Conservation (phyloP, 2,888 invertebrate species). For the Heteromyza rotundicornis region DNA sequence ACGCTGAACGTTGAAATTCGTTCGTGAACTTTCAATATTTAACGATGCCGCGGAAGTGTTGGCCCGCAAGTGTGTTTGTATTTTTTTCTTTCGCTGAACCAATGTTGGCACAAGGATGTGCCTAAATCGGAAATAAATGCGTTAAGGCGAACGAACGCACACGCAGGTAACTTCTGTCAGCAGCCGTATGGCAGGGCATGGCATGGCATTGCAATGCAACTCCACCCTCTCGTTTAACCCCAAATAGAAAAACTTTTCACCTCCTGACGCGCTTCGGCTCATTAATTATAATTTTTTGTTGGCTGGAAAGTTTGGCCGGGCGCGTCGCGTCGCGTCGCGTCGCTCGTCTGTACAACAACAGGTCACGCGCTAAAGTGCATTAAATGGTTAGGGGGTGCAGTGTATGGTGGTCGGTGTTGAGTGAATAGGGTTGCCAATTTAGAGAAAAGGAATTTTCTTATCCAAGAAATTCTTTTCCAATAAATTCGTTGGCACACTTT, state of each 20-base stretch:
- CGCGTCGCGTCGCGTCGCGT: too few relatives aligned
- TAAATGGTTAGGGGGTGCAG: not conserved
- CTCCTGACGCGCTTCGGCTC: conserved; percentile 44
- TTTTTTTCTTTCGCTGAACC: not conserved
- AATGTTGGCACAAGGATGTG: conserved; percentile 44
- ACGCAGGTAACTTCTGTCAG: conserved; percentile 3
- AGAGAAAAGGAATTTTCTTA: too few relatives aligned
- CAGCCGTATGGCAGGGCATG: not conserved
- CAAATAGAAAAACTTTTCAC: conserved; percentile 37
- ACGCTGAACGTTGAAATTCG: conserved; percentile 13
- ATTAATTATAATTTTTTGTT: conserved; percentile 47
- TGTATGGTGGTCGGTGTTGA: too few relatives aligned
- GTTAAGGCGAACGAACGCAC: conserved; percentile 1
- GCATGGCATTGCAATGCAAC: conserved; percentile 2
- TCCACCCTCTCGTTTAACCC: conserved; percentile 24
- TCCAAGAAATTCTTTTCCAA: too few relatives aligned
- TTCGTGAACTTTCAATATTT: not conserved
- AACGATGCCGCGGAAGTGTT: too few relatives aligned
- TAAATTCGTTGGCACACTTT: not conserved
- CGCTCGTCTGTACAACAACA: conserved; percentile 29
- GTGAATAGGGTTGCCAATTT: conserved; percentile 8
- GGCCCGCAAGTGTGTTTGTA: too few relatives aligned
- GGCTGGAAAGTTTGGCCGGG: conserved; percentile 36
- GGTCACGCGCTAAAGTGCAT: conserved; percentile 32
- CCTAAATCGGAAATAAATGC: conserved; percentile 27